Evolutionary conservation across 1,140 invertebrate genomes (phyloP), one percentile per base, ranked within the genome.

Genomic region (Platorchestia sp.): DNA sequence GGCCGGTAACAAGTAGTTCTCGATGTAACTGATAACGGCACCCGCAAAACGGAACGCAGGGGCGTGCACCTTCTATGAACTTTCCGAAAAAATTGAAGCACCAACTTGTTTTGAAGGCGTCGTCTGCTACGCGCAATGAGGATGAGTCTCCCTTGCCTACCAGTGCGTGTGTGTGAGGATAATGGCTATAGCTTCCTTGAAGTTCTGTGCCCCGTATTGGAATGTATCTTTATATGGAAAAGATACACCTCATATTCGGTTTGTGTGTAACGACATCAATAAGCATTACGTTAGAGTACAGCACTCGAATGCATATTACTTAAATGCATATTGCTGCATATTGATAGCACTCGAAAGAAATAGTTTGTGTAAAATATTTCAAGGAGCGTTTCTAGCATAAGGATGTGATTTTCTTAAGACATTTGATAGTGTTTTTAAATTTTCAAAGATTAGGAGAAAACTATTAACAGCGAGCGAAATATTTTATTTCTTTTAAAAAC

Each of bases 1-100:
- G 91, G 91, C 45, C 19, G 0, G 91, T 93, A 93, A 45, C 91
- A 45, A 47, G 91, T 93, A 93, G 91, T 93, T 45, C 44, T 93
- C 91, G 91, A 93, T 93, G 44, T 93, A 93, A 45, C 43, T 45
- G 91, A 93, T 93, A 93, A 47, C 6, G 41, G 43, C 45, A 47
- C 45, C 87, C 43, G 91, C 91, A 16, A 7, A 93, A 90, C 44
- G 7, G 87, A 90, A 45, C 27, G 87, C 5, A 14, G 41, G 44
- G 87, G 87, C 87, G 87, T 90, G 27, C 59, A 75, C 59, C 59
- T 3, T 75, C 59, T 75, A 36, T 36, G 59, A 75, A 36, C 59
- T 75, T 75, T 36, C 7, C 59, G 59, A 75, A 75, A 75, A 75
- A 75, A 75, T 75, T 75, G 59, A 22, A 75, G 27, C 59, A 75